These are phyloP conservation scores for Cheilosia grossa DNA, from an alignment of 2,888 invertebrate species.

Conservation along the genomic window DNA sequence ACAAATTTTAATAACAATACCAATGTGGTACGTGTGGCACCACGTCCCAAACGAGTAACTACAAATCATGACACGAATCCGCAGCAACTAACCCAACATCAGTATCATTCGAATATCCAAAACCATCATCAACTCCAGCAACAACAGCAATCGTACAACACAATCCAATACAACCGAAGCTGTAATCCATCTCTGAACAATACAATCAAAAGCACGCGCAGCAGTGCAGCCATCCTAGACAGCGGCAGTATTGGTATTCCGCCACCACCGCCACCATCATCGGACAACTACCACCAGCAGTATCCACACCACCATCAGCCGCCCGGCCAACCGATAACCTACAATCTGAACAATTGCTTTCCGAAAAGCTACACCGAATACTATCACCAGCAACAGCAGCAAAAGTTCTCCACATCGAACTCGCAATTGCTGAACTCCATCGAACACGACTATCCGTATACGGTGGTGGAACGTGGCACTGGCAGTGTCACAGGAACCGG, in stretches of 20 bases:
- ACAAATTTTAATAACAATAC: conserved; percentile 86
- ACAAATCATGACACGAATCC: conserved; percentile 75
- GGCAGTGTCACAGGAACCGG: conserved; percentile 65
- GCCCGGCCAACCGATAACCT: conserved; percentile 78
- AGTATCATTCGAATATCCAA: conserved; percentile 62
- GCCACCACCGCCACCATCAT: conserved; percentile 76
- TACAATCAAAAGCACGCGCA: conserved; percentile 66
- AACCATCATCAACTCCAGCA: conserved; percentile 76
- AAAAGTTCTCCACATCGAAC: conserved; percentile 78
- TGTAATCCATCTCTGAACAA: conserved; percentile 65
- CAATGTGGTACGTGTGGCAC: conserved; percentile 84
- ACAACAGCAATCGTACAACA: conserved; percentile 83
- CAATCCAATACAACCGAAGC: conserved; percentile 79
- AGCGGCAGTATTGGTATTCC: conserved; percentile 56
- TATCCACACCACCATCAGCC: conserved; percentile 38
- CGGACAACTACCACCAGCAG: conserved; percentile 68
- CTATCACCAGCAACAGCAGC: conserved; percentile 80
- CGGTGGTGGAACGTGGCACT: conserved; percentile 78
- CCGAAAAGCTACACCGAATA: conserved; percentile 82
- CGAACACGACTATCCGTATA: conserved; percentile 80
- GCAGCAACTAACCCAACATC: conserved; percentile 73
- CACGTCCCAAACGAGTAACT: conserved; percentile 82
- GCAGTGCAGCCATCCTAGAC: conserved; percentile 67
- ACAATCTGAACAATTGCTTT: conserved; percentile 82
- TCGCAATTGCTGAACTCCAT: conserved; percentile 79